A percentile compares a stretch with the other conserved stretches of the same genome.
These are phyloP conservation scores for Gymnoscopelus braueri DNA, from an alignment of 2,797 vertebrate genomes.

Conservation along the genomic window DNA sequence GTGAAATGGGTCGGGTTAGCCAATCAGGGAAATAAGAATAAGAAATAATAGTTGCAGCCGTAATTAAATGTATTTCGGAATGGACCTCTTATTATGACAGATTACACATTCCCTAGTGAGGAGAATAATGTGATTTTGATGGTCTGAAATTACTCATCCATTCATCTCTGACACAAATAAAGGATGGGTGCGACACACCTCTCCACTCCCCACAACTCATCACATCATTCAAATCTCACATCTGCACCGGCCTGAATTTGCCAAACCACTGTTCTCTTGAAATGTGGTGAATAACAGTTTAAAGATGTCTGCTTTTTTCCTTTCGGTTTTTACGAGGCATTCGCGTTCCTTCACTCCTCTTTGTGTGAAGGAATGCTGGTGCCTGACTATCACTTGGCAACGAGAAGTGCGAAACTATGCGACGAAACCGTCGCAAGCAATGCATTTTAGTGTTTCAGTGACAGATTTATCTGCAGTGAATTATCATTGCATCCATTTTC, in stretches of 20 bases:
- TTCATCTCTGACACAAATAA: constrained; percentile 40
- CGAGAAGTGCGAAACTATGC: constrained; percentile 39
- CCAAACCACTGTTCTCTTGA: constrained; percentile 54
- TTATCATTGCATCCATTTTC: constrained; percentile 7
- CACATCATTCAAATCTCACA: constrained; percentile 35
- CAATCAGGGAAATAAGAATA: too few relatives aligned
- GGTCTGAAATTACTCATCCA: constrained; percentile 24
- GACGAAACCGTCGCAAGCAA: constrained; percentile 2
- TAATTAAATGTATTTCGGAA: background rate
- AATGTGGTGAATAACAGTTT: constrained; percentile 57
- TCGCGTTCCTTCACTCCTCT: constrained; percentile 51
- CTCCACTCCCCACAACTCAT: constrained; percentile 41
- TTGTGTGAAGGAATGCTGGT: constrained; percentile 57
- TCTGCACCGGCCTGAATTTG: constrained; percentile 39
- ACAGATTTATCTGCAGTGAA: constrained; percentile 10
- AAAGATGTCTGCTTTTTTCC: constrained; percentile 60
- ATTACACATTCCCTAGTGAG: background rate
- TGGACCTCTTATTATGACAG: background rate
- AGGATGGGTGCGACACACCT: constrained; percentile 54
- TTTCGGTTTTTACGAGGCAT: constrained; percentile 19
- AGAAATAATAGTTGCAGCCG: too few relatives aligned
- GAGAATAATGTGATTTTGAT: background rate
- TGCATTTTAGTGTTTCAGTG: constrained; percentile 5
- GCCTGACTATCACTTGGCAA: constrained; percentile 56
- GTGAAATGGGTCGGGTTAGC: too few relatives aligned